Base-by-base conservation (phyloP, 2,888 invertebrate species). In the Bombyx huttoni region DNA sequence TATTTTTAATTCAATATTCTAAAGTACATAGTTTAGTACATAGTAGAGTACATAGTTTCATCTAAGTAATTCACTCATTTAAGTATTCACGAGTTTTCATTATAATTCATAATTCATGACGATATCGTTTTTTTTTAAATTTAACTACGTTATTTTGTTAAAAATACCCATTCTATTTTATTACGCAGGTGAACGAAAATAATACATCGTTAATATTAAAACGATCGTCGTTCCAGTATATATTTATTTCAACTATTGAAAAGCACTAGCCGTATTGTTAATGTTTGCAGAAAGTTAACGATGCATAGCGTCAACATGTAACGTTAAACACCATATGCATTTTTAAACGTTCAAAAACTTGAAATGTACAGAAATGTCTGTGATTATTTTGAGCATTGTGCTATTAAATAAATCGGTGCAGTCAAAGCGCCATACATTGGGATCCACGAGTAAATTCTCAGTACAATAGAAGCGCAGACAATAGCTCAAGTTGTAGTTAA, bases 401-500 rank as follows among this genome's bases (percentile, higher is more conserved):
- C 40, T 24, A 40, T 40, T 40, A 47, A 48, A 51, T 40, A 50
- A 47, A 47, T 49, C 46, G 52, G 47, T 56, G 52, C 51, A 47
- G 50, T 46, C 55, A 52, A 50, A 53, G 54, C 53, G 46, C 48
- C 50, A 51, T 48, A 54, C 48, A 53, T 53, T 13, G 49, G 24
- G 55, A 54, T 54, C 52, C 49, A 45, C 50, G 52, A 56, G 50
- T 48, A 53, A 55, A 59, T 57, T 40, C 51, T 51, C 33, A 46
- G 53, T 48, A 62, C 61, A 62, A 62, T 59, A 49, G 58, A 13
- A 49, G 33, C 50, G 50, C 52, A 52, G 53, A 59, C 56, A 59
- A 61, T 56, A 54, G 47, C 53, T 24, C 50, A 59, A 60, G 57
- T 62, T 61, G 56, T 56, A 55, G 55, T 56, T 54, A 53, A 54